Percentiles rank a stretch among this genome's conserved stretches.
phyloP scores from a whole-genome alignment of 64 coral and sea anemone species.

The Catalaphyllia jardinei region DNA sequence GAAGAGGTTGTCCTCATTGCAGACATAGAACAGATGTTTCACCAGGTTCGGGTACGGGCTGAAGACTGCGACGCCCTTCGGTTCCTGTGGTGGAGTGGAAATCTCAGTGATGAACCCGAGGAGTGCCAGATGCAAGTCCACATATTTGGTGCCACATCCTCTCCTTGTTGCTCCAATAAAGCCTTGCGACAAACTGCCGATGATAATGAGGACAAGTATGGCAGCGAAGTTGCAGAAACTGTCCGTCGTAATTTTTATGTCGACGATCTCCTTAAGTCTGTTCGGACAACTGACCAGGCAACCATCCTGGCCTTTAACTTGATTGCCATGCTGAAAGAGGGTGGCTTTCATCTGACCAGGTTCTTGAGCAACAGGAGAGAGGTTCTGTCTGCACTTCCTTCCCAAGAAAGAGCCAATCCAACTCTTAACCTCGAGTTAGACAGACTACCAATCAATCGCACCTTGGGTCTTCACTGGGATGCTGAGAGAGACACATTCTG shows the following conservation, averaged over 20 bases:
- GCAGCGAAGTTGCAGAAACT: conserved; percentile 3
- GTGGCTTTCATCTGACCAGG: conserved; percentile 24
- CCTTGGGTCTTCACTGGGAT: conserved; percentile 54
- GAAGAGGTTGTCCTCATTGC: conserved; percentile 16
- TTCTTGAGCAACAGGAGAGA: conserved; percentile 28
- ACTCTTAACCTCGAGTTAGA: conserved; percentile 42
- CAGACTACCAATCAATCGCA: conserved; percentile 26
- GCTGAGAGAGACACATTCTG: conserved; percentile 31
- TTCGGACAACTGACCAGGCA: not conserved
- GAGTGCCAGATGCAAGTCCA: conserved; percentile 54
- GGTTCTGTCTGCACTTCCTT: conserved; percentile 1
- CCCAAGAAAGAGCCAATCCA: conserved; percentile 15
- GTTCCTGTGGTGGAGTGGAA: conserved; percentile 28
- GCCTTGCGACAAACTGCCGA: conserved; percentile 25
- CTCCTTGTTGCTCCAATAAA: conserved; percentile 52
- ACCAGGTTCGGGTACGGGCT: not conserved
- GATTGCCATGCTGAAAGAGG: not conserved
- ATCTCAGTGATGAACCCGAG: conserved; percentile 10
- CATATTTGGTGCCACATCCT: conserved; percentile 58
- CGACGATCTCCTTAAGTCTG: conserved; percentile 24
- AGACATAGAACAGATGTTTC: conserved; percentile 36
- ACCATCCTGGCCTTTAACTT: conserved; percentile 9
- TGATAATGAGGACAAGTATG: conserved; percentile 38
- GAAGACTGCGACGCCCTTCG: conserved; percentile 21
- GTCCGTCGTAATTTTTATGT: conserved; percentile 26